Evolutionary conservation across 2,113 vertebrate species (phyloP), one percentile per base, ranked within the genome.

Genomic region (Suricata suricatta): DNA sequence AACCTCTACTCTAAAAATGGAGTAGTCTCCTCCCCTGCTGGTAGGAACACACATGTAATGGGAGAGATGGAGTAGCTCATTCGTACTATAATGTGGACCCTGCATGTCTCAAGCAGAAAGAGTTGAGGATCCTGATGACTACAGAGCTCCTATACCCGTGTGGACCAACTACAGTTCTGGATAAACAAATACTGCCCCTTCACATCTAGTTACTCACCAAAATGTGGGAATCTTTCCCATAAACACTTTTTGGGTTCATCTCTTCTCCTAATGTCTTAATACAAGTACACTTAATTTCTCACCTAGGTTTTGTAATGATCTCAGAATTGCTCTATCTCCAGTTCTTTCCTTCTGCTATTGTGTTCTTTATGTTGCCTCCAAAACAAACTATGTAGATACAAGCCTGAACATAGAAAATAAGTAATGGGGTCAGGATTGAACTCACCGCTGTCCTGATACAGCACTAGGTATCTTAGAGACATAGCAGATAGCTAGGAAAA

Each of bases 1-100:
- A 47, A 52, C 25, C 23, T 38, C n/a, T 76, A 27, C 16, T 71
- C 57, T 35, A 16, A 41, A 33, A 29, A 41, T 44, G 38, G n/a
- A 5, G 8, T 3, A 14, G 17, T 4, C 23, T 41, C 29, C 38
- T 72, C 79, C 14, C 25, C 23, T 38, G 31, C 19, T 74, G 38
- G 16, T 14, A 60, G 74, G n/a, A 35, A 29, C 3, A 17, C 11
- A 14, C 9, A 8, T 0, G 2, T 0, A 4, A 4, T 1, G 27
- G n/a, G 19, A 41, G 68, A 71, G 19, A 27, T 1, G 8, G 35
- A 44, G 25, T 12, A 5, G 63, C 3, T 50, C 15, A 25, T 0
- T 35, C 9, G 4, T 6, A 3, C 8, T 5, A 0, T 2, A 1
- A 8, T 6, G 3, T 57, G 21, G 35, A 50, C 17, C 17, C 25